Conservation (phyloP, 2,888 invertebrate genomes). For the Sarcophaga rosellei region DNA sequence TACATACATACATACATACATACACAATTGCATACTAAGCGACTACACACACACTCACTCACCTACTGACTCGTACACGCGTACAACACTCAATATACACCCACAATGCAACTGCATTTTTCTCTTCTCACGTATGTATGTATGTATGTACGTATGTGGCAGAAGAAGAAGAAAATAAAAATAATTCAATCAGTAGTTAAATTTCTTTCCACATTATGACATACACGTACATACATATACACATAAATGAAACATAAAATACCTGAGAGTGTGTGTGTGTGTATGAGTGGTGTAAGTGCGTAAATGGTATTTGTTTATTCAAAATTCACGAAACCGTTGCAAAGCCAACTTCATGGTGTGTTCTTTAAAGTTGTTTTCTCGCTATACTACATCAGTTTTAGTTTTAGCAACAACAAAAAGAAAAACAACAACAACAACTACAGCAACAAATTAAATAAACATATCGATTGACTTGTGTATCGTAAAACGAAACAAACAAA, state of each 20-base stretch:
- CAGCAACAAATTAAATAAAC: conserved; percentile 33
- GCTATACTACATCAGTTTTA: neutral
- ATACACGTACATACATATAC: conserved; percentile 3
- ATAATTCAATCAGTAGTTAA: conserved; percentile 53
- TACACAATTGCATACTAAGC: neutral
- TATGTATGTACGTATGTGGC: too few species aligned
- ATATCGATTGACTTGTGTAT: conserved; percentile 57
- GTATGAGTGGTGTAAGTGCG: too few species aligned
- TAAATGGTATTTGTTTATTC: too few species aligned
- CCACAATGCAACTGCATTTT: too few species aligned
- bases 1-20: conserved; percentile 1
- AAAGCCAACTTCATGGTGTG: too few species aligned
- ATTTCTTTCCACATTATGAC: conserved; percentile 7
- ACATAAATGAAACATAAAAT: too few species aligned
- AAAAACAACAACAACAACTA: neutral
- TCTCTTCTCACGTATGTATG: neutral
- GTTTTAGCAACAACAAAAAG: conserved; percentile 16
- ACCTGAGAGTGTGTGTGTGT: too few species aligned
- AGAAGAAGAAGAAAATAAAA: neutral
- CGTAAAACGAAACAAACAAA: conserved; percentile 37
- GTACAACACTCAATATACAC: neutral
- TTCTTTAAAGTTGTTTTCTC: too few species aligned
- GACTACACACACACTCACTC: neutral
- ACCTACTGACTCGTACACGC: neutral
- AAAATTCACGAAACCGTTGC: too few species aligned